These are phyloP conservation scores for Gasteruption jaculator DNA, from an alignment of 2,888 invertebrate species.

Conservation along the genomic window DNA sequence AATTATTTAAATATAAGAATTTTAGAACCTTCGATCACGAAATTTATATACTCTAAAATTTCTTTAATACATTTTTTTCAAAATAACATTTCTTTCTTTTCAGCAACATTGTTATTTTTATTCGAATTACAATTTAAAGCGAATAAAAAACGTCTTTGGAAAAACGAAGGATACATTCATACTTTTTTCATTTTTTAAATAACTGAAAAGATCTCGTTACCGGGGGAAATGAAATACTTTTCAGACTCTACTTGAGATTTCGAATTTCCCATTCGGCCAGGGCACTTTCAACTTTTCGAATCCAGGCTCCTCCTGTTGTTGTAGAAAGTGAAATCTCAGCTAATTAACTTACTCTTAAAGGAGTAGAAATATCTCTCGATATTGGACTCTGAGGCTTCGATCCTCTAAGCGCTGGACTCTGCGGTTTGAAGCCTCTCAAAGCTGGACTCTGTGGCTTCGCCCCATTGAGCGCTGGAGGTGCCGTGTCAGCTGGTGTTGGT, in stretches of 20 bases:
- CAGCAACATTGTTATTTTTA: no score
- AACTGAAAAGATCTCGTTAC: no score
- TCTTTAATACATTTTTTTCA: no score
- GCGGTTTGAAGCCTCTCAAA: conserved; percentile 42
- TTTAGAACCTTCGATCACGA: conserved; percentile 3
- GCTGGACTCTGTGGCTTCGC: conserved; percentile 44
- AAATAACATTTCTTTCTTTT: no score
- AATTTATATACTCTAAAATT: not conserved
- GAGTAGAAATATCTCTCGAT: conserved; percentile 38
- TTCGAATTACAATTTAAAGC: no score
- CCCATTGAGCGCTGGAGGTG: conserved; percentile 44
- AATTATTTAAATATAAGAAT: not conserved
- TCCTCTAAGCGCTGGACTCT: conserved; percentile 42
- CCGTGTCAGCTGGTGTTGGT: conserved; percentile 41
- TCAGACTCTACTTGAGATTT: no score
- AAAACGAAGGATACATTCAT: no score
- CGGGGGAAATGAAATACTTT: not conserved
- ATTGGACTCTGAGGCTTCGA: conserved; percentile 48
- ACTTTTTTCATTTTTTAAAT: conserved; percentile 1
- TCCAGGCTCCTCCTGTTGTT: no score
- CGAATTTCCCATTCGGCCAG: no score
- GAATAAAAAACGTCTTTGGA: no score
- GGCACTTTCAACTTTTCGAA: no score
- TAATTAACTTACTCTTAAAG: conserved; percentile 39
- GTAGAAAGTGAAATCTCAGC: not conserved